Percentiles rank a stretch among this genome's conserved stretches.
Conservation (phyloP, 2,888 invertebrate genomes). For the Tridacna gigas region DNA sequence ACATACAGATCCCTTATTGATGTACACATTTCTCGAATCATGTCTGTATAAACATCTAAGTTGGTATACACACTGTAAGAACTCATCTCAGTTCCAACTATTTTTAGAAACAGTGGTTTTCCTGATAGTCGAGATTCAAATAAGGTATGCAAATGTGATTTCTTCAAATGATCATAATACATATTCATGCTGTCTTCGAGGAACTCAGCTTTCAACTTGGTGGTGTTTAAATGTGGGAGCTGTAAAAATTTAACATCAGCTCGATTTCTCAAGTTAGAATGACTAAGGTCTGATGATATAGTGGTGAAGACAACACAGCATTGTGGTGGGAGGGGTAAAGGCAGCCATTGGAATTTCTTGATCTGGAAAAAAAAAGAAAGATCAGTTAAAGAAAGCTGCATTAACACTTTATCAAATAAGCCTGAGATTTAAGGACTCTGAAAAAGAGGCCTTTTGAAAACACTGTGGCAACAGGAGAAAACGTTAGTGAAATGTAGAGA, state of each 20-base stretch:
- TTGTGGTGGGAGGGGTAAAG: slow-evolving; percentile 78
- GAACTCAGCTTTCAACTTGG: slow-evolving; percentile 62
- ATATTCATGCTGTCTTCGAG: slow-evolving; percentile 71
- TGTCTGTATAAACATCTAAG: slow-evolving; percentile 74
- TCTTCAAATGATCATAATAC: slow-evolving; percentile 68
- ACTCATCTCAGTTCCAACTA: slow-evolving; percentile 77
- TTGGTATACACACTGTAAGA: slow-evolving; percentile 72
- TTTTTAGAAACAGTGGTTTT: slow-evolving; percentile 75
- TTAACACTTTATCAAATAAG: background rate
- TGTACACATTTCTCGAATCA: slow-evolving; percentile 71
- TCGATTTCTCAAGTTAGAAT: slow-evolving; percentile 70
- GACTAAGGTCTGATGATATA: slow-evolving; percentile 78
- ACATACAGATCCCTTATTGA: slow-evolving; percentile 80
- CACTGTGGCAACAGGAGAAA: background rate
- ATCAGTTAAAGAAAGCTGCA: background rate
- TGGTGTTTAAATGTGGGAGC: slow-evolving; percentile 67
- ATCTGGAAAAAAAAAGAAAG: slow-evolving; percentile 69
- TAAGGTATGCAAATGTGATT: slow-evolving; percentile 66
- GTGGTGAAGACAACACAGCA: slow-evolving; percentile 80
- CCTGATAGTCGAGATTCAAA: slow-evolving; percentile 69
- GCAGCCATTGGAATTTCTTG: slow-evolving; percentile 82
- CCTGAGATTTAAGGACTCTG: no score
- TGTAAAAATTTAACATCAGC: slow-evolving; percentile 70
- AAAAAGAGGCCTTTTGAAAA: no score
- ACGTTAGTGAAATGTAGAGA: no score